A percentile compares a stretch with the other conserved stretches of the same genome.
Conservation (phyloP, 2,888 invertebrate genomes). For the Ephialtes manifestator region DNA sequence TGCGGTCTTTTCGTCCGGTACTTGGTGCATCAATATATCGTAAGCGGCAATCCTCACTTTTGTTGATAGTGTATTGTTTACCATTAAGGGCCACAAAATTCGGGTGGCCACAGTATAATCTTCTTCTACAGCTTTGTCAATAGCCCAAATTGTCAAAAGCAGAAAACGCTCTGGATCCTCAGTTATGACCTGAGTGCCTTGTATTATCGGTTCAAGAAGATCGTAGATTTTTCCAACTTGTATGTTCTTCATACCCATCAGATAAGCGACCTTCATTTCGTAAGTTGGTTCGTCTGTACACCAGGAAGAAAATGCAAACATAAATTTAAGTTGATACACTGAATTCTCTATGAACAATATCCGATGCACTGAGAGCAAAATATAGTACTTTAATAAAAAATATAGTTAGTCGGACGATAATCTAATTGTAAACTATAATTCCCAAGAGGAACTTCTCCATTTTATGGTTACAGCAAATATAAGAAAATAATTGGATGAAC, state of each 20-base stretch:
- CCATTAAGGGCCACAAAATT: conserved; percentile 86
- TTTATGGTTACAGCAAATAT: too few species aligned
- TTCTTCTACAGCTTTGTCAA: conserved; percentile 77
- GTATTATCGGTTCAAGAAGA: conserved; percentile 85
- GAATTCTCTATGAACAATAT: conserved; percentile 60
- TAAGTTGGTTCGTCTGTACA: conserved; percentile 78
- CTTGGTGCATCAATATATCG: conserved; percentile 83
- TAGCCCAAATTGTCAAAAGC: conserved; percentile 85
- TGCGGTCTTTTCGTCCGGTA: conserved; percentile 76
- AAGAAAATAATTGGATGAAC: too few species aligned
- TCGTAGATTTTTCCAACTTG: conserved; percentile 83
- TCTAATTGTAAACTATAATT: too few species aligned
- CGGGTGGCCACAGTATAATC: conserved; percentile 78
- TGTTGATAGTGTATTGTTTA: conserved; percentile 83
- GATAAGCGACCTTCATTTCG: conserved; percentile 84
- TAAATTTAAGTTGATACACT: background rate
- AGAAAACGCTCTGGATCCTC: conserved; percentile 82
- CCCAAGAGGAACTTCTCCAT: too few species aligned
- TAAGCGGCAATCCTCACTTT: conserved; percentile 85
- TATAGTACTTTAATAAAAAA: too few species aligned
- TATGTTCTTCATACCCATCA: conserved; percentile 86
- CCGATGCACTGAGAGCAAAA: too few species aligned
- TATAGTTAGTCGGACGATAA: too few species aligned
- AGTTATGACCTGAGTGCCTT: conserved; percentile 78
- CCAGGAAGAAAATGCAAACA: background rate